Evolutionary conservation across 2,113 vertebrate species (phyloP).

Genomic region (Odocoileus virginianus): DNA sequence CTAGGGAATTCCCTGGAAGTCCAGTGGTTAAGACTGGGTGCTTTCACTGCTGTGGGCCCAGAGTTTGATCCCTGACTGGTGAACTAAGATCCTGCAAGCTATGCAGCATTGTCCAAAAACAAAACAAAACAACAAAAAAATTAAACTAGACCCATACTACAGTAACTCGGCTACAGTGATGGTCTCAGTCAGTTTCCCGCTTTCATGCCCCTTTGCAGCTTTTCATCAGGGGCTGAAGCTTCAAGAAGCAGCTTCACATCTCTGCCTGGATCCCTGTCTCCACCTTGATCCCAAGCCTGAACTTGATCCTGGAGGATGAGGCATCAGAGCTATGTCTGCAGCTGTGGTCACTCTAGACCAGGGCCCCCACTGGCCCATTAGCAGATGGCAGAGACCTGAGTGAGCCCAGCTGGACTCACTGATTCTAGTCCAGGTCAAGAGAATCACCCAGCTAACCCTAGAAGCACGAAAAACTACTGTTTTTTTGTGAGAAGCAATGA

Average conservation of each 20-base stretch:
- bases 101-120: neutral
- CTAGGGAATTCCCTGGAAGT: neutral
- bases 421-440: neutral
- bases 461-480: neutral
- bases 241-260: neutral
- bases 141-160: neutral
- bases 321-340: rapidly evolving
- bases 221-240: neutral
- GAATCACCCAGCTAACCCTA: neutral
- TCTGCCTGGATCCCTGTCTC: neutral
- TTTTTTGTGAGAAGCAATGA: neutral
- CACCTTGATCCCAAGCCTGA: neutral
- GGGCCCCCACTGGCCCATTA: neutral
- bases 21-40: neutral
- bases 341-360: neutral
- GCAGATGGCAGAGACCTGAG: too few species aligned
- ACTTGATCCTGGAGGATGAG: neutral
- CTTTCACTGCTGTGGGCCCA: neutral
- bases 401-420: neutral
- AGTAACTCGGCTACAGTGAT: neutral
- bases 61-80: neutral
- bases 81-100: neutral
- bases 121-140: neutral
- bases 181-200: neutral
- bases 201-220: neutral